These are phyloP conservation scores for Kryptolebias ocellatus DNA, from an alignment of 2,797 vertebrate genomes.

Conservation along the genomic window DNA sequence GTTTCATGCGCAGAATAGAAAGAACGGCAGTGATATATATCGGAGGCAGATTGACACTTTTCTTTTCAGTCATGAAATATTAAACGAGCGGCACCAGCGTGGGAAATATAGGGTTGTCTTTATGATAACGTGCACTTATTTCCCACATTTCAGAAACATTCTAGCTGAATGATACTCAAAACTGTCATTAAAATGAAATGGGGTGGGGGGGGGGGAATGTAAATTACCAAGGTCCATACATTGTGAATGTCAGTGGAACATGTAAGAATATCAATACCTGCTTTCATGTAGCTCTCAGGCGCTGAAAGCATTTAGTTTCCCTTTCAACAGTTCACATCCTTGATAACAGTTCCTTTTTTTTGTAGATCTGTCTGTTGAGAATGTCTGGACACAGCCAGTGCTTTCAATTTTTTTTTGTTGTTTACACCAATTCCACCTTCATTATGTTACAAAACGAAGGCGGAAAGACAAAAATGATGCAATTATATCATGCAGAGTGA, in stretches of 20 bases:
- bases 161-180: background rate
- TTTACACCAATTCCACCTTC: slow-evolving; percentile 20
- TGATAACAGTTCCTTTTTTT: slow-evolving; percentile 16
- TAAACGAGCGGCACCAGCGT: background rate
- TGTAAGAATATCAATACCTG: slow-evolving; percentile 21
- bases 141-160: slow-evolving; percentile 1
- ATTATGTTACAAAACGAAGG: slow-evolving; percentile 28
- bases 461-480: background rate
- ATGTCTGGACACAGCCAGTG: background rate
- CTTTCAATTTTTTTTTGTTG: slow-evolving; percentile 27
- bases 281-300: slow-evolving; percentile 24
- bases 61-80: background rate
- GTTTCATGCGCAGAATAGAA: no score
- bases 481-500: background rate
- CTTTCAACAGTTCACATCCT: background rate
- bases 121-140: background rate
- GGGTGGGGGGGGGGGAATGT: no score
- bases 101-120: background rate
- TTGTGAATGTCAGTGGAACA: slow-evolving; percentile 7
- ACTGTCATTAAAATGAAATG: background rate
- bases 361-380: slow-evolving; percentile 26
- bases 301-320: slow-evolving; percentile 3
- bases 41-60: background rate
- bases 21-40: no score
- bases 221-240: slow-evolving; percentile 3